These are phyloP conservation scores for Plestiodon gilberti DNA, from an alignment of 2,113 vertebrate genomes.

Conservation along the genomic window DNA sequence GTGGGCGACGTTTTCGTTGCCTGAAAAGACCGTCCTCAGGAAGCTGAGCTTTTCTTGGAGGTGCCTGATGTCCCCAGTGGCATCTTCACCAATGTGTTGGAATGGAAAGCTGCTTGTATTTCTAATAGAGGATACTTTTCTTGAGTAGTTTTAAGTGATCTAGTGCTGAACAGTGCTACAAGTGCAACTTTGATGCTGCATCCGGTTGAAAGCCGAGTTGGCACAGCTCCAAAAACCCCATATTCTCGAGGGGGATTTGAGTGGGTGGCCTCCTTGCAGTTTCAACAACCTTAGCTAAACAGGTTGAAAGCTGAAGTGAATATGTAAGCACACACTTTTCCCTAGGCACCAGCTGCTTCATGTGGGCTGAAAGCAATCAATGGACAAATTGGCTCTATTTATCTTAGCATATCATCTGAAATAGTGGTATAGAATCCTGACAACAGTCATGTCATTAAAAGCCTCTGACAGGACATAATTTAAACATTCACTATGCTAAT, in stretches of 20 bases:
- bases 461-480: not conserved
- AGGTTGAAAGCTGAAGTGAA: not conserved
- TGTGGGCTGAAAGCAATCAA: not conserved
- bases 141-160: not conserved
- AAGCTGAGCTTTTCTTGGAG: not conserved
- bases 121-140: not conserved
- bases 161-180: not conserved
- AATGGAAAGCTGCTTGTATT: not conserved
- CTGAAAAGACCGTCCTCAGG: too few relatives aligned
- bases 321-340: not conserved
- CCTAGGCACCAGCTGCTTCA: not conserved
- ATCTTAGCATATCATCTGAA: not conserved
- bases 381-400: not conserved
- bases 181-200: not conserved
- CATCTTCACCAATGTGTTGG: not conserved
- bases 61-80: not conserved
- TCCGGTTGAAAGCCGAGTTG: not conserved
- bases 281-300: not conserved
- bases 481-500: not conserved
- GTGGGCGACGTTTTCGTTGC: too few relatives aligned
- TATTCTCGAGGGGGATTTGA: not conserved
- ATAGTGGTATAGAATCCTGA: not conserved
- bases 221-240: not conserved
- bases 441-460: not conserved
- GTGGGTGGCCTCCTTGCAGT: too few relatives aligned